phyloP scores from a whole-genome alignment of 2,888 invertebrate genomes.

The Drosophila pseudotakahashii region DNA sequence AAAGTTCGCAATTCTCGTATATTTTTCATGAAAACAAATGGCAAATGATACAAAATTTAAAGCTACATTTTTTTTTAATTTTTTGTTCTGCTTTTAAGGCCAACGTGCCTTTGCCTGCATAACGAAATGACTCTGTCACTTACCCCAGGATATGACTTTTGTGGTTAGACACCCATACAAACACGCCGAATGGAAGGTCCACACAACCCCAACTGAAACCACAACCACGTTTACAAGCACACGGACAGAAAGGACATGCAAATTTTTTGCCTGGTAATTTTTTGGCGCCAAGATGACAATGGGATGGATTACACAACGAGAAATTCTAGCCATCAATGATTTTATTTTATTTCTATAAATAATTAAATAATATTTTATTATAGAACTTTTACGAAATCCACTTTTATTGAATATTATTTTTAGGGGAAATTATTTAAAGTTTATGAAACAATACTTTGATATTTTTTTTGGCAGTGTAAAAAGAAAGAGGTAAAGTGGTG shows the following conservation, averaged over 20 bases:
- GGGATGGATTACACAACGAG: too few relatives aligned
- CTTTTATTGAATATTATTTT: too few relatives aligned
- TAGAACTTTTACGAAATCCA: too few relatives aligned
- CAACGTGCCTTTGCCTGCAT: constrained; percentile 14
- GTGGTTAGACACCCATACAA: constrained; percentile 42
- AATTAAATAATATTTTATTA: too few relatives aligned
- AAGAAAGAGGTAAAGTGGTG: not conserved
- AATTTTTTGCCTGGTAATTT: constrained; percentile 8
- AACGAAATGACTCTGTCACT: constrained; percentile 38
- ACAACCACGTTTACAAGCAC: constrained; percentile 10
- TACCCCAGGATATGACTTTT: constrained; percentile 28
- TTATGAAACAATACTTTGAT: not conserved
- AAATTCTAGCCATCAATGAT: too few relatives aligned
- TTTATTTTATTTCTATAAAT: too few relatives aligned
- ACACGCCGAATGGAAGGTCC: not conserved
- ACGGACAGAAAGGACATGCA: constrained; percentile 14
- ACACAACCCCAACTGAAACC: constrained; percentile 18
- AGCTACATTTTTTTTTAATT: not conserved
- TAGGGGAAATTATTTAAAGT: not conserved
- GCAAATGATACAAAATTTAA: too few relatives aligned
- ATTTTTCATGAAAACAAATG: not conserved
- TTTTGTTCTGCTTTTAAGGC: not conserved
- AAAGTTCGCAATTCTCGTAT: not conserved
- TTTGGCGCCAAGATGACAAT: constrained; percentile 59
- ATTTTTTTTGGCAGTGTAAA: not conserved